Base-by-base conservation (phyloP, 1,140 invertebrate genomes). In the Tribolium madens region DNA sequence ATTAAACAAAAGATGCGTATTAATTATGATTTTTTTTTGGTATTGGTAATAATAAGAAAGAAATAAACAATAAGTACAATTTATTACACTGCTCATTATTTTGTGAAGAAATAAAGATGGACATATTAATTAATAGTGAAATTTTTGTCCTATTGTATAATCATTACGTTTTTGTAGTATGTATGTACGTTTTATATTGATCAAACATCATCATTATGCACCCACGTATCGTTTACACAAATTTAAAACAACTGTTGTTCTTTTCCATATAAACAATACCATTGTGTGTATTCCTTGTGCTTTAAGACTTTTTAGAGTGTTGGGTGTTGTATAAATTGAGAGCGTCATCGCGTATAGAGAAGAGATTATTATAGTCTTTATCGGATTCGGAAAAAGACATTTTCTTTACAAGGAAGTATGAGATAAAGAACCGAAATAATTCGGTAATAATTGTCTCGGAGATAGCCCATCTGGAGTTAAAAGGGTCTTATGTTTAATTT, bases 401-500 rank as follows among this genome's bases (percentile, higher is more conserved):
- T 57, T 57, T 21, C 18, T 57, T 18, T 18, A 21, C 52, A 57
- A 57, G 18, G n/a, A 57, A 26, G 21, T 64, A 14, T 64, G 21
- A 33, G 21, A 13, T 57, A 26, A 64, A 42, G 26, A 26, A 14
- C 21, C 26, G 31, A 64, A 64, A 33, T 33, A 64, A 64, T 64
- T 33, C 17, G 14, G 26, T 33, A 64, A 31, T 64, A 64, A 64
- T 21, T 64, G 57, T 64, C 57, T 33, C 26, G 21, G 2, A 64
- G 57, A 64, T 64, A 33, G 26, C 57, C 57, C 57, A 33, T 33
- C 57, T 64, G 57, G 21, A 64, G 57, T 64, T 64, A 64, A 64
- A 26, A 64, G 57, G 57, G 52, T 57, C 36, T 64, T 64, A 64
- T 64, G 57, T 64, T 64, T 64, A 36, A 64, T 64, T 64, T 64